Conservation (phyloP, 2,113 vertebrate species). For the Engystomops pustulosus region DNA sequence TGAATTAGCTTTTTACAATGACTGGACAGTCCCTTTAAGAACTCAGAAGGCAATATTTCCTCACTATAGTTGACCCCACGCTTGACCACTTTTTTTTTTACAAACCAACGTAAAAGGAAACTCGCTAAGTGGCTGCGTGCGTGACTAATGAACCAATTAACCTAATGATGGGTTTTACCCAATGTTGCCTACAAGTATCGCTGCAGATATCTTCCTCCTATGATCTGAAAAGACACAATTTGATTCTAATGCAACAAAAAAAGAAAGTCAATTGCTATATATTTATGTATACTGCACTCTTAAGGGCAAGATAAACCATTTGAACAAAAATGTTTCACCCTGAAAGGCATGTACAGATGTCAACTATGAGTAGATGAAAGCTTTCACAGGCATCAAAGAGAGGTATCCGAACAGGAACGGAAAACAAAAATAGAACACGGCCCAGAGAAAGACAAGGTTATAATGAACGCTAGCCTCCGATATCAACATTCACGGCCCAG, state of each 20-base stretch:
- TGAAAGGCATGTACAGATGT: constrained; percentile 9
- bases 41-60: neutral
- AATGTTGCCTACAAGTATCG: neutral
- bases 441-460: neutral
- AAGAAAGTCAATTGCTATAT: neutral
- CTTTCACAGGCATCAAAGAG: neutral
- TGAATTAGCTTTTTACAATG: no score
- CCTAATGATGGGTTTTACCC: neutral
- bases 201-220: neutral
- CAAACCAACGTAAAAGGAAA: neutral
- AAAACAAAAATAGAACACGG: constrained; percentile 31
- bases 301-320: constrained; percentile 11
- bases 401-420: neutral
- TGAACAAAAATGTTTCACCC: neutral
- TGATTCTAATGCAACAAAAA: constrained; percentile 2
- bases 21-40: neutral
- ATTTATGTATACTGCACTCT: neutral
- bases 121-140: neutral
- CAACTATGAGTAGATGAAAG: constrained; percentile 15
- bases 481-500: neutral
- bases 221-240: neutral
- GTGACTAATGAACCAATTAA: neutral
- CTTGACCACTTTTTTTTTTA: no score
- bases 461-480: neutral
- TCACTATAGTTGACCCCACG: no score